Evolutionary conservation across 53 echinoderm and acorn worm genomes (phyloP).

Genomic region (Arbacia lixula): DNA sequence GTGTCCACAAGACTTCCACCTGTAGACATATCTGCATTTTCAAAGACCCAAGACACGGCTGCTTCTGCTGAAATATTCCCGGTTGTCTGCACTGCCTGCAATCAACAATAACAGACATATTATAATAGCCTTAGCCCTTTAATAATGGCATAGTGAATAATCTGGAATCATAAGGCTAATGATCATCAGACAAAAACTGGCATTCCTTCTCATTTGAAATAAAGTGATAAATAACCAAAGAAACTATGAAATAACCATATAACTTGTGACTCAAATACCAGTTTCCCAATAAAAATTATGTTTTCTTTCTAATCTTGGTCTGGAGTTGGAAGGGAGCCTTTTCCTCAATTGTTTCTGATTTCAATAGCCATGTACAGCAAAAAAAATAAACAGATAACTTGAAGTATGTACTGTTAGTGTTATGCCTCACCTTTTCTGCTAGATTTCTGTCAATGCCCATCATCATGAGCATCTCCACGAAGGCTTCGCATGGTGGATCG

Average conservation of each 20-base stretch:
- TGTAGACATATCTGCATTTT: slow-evolving; percentile 52
- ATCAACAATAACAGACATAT: too few relatives aligned
- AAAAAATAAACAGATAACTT: neutral
- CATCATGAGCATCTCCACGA: slow-evolving; percentile 55
- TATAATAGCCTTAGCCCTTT: too few relatives aligned
- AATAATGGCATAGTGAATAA: too few relatives aligned
- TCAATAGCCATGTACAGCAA: neutral
- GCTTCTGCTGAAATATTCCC: slow-evolving; percentile 62
- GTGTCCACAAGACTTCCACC: slow-evolving; percentile 5
- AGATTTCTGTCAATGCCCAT: slow-evolving; percentile 62
- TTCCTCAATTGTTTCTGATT: too few relatives aligned
- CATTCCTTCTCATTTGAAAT: too few relatives aligned
- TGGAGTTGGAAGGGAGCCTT: too few relatives aligned
- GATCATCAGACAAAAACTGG: too few relatives aligned
- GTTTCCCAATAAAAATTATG: too few relatives aligned
- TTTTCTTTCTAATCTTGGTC: too few relatives aligned
- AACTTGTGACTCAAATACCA: too few relatives aligned
- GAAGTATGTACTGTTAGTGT: neutral
- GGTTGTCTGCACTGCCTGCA: slow-evolving; percentile 62
- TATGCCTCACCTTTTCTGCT: slow-evolving; percentile 41
- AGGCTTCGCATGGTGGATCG: slow-evolving; percentile 7
- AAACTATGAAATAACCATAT: too few relatives aligned
- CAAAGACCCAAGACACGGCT: slow-evolving; percentile 65
- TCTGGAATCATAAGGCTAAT: too few relatives aligned
- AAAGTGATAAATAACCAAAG: neutral